A percentile compares a stretch with the other conserved stretches of the same genome.
These are phyloP conservation scores for Agrypnus murinus DNA, from an alignment of 2,888 invertebrate genomes.

Conservation along the genomic window DNA sequence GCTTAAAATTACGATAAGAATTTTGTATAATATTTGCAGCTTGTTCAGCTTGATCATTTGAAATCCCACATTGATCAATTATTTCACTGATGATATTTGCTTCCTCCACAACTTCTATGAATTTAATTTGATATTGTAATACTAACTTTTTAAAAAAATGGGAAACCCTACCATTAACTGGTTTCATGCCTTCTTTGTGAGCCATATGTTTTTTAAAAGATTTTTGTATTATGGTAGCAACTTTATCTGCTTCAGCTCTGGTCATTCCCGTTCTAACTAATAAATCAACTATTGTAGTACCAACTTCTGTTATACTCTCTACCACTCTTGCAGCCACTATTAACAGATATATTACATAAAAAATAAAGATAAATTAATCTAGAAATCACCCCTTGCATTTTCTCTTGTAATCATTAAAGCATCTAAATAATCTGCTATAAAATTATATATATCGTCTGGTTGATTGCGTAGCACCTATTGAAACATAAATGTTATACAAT, in stretches of 20 bases:
- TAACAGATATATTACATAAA: too few relatives aligned
- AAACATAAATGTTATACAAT: not conserved
- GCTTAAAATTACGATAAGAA: conserved; percentile 63
- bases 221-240: conserved; percentile 65
- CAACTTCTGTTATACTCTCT: conserved; percentile 65
- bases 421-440: conserved; percentile 81
- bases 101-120: conserved; percentile 55
- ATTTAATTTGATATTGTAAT: not conserved
- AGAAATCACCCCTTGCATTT: conserved; percentile 68
- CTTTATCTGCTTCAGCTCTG: conserved; percentile 63
- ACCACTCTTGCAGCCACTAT: conserved; percentile 67
- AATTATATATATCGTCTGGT: conserved; percentile 78
- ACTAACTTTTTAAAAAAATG: not conserved
- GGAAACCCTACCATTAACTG: conserved; percentile 2
- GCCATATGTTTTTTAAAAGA: conserved; percentile 60
- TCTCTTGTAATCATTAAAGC: conserved; percentile 79
- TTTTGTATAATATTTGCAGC: conserved; percentile 61
- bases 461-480: conserved; percentile 79
- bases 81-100: conserved; percentile 59
- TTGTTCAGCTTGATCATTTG: conserved; percentile 50
- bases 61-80: conserved; percentile 58
- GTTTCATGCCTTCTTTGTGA: conserved; percentile 5
- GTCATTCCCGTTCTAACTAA: conserved; percentile 64
- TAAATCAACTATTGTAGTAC: conserved; percentile 64
- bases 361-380: not conserved